Conservation (phyloP, 2,888 invertebrate species). For the Dioctria linearis region DNA sequence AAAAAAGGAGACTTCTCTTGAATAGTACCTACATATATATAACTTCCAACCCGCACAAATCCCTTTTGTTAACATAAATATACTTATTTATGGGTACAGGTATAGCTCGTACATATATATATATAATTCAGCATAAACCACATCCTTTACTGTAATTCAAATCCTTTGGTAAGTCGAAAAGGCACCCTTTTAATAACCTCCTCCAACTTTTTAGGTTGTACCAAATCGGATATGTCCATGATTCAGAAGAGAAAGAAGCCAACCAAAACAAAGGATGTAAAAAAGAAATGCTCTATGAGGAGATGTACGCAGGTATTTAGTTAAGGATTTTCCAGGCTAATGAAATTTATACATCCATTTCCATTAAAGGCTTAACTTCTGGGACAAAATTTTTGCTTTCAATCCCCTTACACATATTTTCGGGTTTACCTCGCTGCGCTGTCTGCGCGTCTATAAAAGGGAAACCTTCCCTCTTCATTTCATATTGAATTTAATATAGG, state of each 20-base stretch:
- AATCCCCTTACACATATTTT: not conserved
- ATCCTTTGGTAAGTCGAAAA: conserved; percentile 7
- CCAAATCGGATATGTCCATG: not conserved
- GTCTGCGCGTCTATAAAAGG: too few relatives aligned
- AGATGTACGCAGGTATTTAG: too few relatives aligned
- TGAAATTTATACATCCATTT: conserved; percentile 47
- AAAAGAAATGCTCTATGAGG: too few relatives aligned
- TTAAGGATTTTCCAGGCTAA: conserved; percentile 11
- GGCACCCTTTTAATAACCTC: conserved; percentile 38
- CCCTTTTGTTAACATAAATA: not conserved
- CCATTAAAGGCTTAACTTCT: conserved; percentile 23
- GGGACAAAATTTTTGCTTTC: conserved; percentile 24
- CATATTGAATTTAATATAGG: conserved; percentile 36
- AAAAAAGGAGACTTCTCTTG: not conserved
- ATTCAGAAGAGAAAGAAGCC: not conserved
- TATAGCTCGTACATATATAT: conserved; percentile 1
- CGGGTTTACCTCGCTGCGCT: not conserved
- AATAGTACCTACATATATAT: too few relatives aligned
- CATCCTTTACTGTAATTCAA: conserved; percentile 42
- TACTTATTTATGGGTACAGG: too few relatives aligned
- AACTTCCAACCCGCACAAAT: not conserved
- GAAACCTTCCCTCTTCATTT: not conserved
- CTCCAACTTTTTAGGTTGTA: not conserved
- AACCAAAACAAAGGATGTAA: conserved; percentile 22
- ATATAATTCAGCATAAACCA: conserved; percentile 35